phyloP scores from a whole-genome alignment of 1,140 invertebrate genomes.

The Ruditapes philippinarum region DNA sequence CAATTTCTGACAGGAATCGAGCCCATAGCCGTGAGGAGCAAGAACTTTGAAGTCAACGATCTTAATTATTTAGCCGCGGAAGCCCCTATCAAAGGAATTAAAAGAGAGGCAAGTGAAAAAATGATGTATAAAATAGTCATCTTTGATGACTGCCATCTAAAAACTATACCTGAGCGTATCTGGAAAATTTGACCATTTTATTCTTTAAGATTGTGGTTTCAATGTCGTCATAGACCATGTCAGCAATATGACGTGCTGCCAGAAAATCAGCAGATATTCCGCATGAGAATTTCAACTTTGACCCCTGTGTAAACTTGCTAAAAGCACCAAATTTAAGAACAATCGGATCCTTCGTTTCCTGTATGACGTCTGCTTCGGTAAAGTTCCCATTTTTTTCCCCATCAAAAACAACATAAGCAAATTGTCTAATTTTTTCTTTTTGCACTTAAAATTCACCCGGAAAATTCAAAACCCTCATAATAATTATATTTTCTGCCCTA shows the following conservation, averaged over 20 bases:
- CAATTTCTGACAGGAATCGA: too few relatives aligned
- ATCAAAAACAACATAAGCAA: slow-evolving; percentile 65
- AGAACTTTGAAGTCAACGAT: too few relatives aligned
- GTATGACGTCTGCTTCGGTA: slow-evolving; percentile 64
- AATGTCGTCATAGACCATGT: slow-evolving; percentile 73
- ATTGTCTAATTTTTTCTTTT: slow-evolving; percentile 69
- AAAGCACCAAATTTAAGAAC: slow-evolving; percentile 75
- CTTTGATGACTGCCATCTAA: too few relatives aligned
- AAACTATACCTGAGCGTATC: slow-evolving; percentile 66
- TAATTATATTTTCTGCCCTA: slow-evolving; percentile 71
- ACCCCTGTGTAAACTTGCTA: slow-evolving; percentile 49
- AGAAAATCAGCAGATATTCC: slow-evolving; percentile 76
- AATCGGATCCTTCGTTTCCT: slow-evolving; percentile 53
- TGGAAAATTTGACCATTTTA: slow-evolving; percentile 72
- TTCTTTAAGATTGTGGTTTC: slow-evolving; percentile 69
- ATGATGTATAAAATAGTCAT: too few relatives aligned
- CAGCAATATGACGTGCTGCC: slow-evolving; percentile 76
- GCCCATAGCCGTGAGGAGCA: too few relatives aligned
- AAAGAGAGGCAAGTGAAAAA: too few relatives aligned
- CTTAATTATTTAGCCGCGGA: too few relatives aligned
- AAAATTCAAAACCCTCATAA: slow-evolving; percentile 71
- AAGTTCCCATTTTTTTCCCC: slow-evolving; percentile 49
- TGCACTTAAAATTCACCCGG: slow-evolving; percentile 64
- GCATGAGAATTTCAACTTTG: slow-evolving; percentile 73
- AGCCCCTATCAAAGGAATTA: too few relatives aligned